Base-by-base conservation (phyloP, 2,888 invertebrate species). In the Cosmia trapezina region DNA sequence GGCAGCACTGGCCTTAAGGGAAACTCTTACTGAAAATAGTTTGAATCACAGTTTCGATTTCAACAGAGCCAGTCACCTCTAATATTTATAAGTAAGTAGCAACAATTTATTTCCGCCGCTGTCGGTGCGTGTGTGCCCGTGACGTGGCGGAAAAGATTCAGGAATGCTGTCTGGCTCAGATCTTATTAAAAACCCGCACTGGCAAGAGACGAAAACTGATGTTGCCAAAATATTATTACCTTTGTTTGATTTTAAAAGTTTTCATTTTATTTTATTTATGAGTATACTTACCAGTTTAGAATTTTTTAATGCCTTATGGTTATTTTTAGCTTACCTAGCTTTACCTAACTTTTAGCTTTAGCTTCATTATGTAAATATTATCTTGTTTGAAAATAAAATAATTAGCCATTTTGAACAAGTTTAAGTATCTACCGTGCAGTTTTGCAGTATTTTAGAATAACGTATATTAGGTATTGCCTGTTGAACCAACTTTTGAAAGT, bases 141-240 rank as follows among this genome's bases (percentile, higher is more conserved):
- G 57, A 65, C 74, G 59, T 62, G 37, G 57, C 57, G 63, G 83
- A 83, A 78, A 78, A 82, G 57, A 78, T 83, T 54, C 79, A 82
- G 73, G 79, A 79, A 79, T 79, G 79, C 63, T 67, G 79, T 72
- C 83, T 63, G 63, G 79, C 63, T 72, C 53, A 45, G 72, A 78
- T 78, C 64, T 57, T 79, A 78, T 78, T 78, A 82, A 63, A 76
- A 78, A 64, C 61, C 53, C 4, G 63, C 47, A 53, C 43, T 17
- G n/a, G 41, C 28, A 14, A 33, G 43, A 14, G 17, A 54, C 41
- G 61, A 62, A 70, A 70, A 78, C 45, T 59, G 28, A 51, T 63
- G 45, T 12, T 33, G 43, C 8, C 70, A 57, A 81, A 75, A 43
- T 43, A 57, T 57, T 73, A 33, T n/a, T n/a, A 37, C 5, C 28